Evolutionary conservation across 1,140 invertebrate species (phyloP).

Genomic region (Brachionus asplanchnoidis): DNA sequence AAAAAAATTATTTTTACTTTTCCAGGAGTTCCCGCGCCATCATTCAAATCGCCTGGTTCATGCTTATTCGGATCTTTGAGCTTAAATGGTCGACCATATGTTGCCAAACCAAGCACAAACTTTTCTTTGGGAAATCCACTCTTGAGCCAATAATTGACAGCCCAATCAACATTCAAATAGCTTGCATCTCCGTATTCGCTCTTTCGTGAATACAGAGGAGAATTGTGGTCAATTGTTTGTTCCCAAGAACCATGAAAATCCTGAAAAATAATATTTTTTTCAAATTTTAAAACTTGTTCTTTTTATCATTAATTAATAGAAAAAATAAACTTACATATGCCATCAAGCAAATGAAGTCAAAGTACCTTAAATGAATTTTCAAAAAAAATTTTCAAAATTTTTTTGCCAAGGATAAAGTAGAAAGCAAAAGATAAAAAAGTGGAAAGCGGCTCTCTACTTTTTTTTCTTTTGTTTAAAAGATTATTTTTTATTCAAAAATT

Average conservation of each 20-base stretch:
- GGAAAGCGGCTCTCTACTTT: too few species aligned
- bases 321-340: conserved; percentile 63
- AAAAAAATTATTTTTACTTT: not conserved
- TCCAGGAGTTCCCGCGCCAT: conserved; percentile 62
- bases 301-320: not conserved
- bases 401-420: too few species aligned
- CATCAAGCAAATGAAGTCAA: conserved; percentile 88
- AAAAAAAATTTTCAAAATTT: too few species aligned
- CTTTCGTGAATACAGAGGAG: conserved; percentile 49
- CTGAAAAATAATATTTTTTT: not conserved
- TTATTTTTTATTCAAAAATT: too few species aligned
- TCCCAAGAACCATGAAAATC: conserved; percentile 92
- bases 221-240: conserved; percentile 66
- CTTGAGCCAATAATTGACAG: conserved; percentile 64
- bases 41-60: conserved; percentile 75
- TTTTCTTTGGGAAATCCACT: conserved; percentile 73
- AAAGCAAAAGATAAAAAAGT: too few species aligned
- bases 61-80: conserved; percentile 67
- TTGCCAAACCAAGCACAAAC: conserved; percentile 75
- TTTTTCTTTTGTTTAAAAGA: too few species aligned
- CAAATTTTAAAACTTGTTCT: not conserved
- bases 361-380: conserved; percentile 63
- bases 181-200: conserved; percentile 45
- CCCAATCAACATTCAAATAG: conserved; percentile 44
- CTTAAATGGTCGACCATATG: conserved; percentile 79